phyloP scores from a whole-genome alignment of 2,888 invertebrate species.

The Nemotelus nigrinus region DNA sequence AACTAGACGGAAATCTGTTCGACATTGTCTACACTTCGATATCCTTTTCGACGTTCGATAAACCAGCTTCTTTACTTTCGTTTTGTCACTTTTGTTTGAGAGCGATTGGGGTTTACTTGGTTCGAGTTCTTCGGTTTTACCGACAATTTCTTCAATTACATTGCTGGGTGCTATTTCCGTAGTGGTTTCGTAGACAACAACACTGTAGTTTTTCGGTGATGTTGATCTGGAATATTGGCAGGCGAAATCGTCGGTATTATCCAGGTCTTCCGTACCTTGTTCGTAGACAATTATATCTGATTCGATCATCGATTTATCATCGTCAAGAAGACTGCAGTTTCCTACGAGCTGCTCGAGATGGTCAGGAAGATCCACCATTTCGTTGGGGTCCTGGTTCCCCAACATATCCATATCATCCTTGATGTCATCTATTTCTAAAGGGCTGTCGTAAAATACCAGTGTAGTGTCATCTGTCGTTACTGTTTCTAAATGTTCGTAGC shows the following conservation, averaged over 20 bases:
- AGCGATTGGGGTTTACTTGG: not conserved
- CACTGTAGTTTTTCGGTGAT: not conserved
- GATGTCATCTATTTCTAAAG: not conserved
- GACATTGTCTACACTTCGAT: slow-evolving; percentile 43
- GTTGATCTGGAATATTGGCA: not conserved
- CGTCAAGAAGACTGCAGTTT: not conserved
- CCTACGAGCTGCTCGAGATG: slow-evolving; percentile 6
- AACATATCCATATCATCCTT: slow-evolving; percentile 1
- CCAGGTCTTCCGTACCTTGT: slow-evolving; percentile 1
- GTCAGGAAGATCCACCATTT: not conserved
- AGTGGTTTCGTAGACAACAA: slow-evolving; percentile 44
- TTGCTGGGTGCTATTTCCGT: slow-evolving; percentile 8
- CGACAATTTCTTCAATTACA: not conserved
- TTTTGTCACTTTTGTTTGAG: not conserved
- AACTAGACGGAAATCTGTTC: slow-evolving; percentile 37
- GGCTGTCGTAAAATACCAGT: not conserved
- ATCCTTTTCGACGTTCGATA: slow-evolving; percentile 24
- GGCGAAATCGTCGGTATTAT: not conserved
- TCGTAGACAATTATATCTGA: slow-evolving; percentile 21
- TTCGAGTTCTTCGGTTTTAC: not conserved
- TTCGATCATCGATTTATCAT: not conserved
- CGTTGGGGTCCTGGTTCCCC: not conserved
- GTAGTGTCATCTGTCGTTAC: not conserved
- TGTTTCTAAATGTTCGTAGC: not conserved
- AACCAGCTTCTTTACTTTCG: slow-evolving; percentile 4